Conservation (phyloP, 23 tunicate genomes). For the Trididemnum clinides region DNA sequence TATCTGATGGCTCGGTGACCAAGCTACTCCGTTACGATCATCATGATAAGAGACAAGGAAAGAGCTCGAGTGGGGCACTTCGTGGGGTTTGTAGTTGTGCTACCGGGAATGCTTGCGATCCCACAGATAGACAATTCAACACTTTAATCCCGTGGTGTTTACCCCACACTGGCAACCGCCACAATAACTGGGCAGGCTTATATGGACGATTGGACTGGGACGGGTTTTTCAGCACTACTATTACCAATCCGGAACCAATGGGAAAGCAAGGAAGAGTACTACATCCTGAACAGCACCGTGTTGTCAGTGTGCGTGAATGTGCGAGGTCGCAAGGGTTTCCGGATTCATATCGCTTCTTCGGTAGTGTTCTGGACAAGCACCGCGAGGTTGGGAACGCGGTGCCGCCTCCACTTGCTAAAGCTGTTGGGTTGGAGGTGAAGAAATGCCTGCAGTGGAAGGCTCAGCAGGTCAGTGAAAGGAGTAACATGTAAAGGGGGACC, state of each 20-base stretch:
- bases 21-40: slow-evolving; percentile 73
- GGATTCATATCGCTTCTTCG: slow-evolving; percentile 84
- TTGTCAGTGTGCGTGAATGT: slow-evolving; percentile 87
- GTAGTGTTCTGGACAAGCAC: slow-evolving; percentile 67
- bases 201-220: slow-evolving; percentile 88
- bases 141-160: slow-evolving; percentile 87
- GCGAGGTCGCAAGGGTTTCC: slow-evolving; percentile 98
- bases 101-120: slow-evolving; percentile 65
- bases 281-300: slow-evolving; percentile 86
- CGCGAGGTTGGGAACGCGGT: slow-evolving; percentile 93
- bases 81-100: slow-evolving; percentile 86
- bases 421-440: slow-evolving; percentile 83
- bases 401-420: slow-evolving; percentile 96
- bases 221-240: slow-evolving; percentile 88
- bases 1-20: slow-evolving; percentile 69
- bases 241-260: slow-evolving; percentile 91
- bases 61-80: slow-evolving; percentile 69
- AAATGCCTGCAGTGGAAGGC: slow-evolving; percentile 69
- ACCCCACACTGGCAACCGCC: slow-evolving; percentile 87
- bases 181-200: slow-evolving; percentile 93
- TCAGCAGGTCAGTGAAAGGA: background rate
- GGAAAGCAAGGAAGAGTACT: slow-evolving; percentile 96
- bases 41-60: slow-evolving; percentile 75
- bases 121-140: slow-evolving; percentile 79
- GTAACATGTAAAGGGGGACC: background rate